Conservation (phyloP, 2,888 invertebrate species). For the Arctia plantaginis region DNA sequence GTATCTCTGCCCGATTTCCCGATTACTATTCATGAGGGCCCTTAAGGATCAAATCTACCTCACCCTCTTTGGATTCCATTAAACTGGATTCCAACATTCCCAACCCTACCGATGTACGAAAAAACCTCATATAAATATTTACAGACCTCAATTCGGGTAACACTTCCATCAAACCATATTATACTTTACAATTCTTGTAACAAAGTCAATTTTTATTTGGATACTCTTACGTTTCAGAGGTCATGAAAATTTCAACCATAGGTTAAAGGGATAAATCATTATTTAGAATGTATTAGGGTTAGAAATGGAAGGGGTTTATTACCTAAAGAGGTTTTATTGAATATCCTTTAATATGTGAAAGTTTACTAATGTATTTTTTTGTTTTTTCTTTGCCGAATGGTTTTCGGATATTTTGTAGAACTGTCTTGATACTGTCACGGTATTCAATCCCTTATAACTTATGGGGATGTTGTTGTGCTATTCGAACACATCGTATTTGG, state of each 20-base stretch:
- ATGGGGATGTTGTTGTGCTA: not conserved
- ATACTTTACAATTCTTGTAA: conserved; percentile 56
- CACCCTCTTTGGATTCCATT: conserved; percentile 67
- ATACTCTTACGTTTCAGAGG: conserved; percentile 12
- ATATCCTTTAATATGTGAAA: conserved; percentile 2
- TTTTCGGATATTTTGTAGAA: not conserved
- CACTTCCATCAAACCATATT: conserved; percentile 61
- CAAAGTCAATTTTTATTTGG: conserved; percentile 56
- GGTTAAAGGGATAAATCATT: conserved; percentile 20
- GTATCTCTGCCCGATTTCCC: conserved; percentile 29
- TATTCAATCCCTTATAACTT: not conserved
- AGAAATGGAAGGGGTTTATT: conserved; percentile 10
- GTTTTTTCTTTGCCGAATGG: not conserved
- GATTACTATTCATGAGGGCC: conserved; percentile 68
- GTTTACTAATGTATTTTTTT: not conserved
- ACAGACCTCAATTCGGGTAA: conserved; percentile 52
- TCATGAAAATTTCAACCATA: conserved; percentile 25
- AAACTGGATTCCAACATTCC: conserved; percentile 62
- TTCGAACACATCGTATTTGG: not conserved
- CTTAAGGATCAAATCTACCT: conserved; percentile 49
- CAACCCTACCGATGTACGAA: conserved; percentile 61
- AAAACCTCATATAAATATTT: conserved; percentile 71
- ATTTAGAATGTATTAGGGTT: conserved; percentile 17
- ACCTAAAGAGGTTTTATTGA: conserved; percentile 9
- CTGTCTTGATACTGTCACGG: not conserved